Conservation (phyloP, 2,888 invertebrate genomes). For the Deilephila porcellus region DNA sequence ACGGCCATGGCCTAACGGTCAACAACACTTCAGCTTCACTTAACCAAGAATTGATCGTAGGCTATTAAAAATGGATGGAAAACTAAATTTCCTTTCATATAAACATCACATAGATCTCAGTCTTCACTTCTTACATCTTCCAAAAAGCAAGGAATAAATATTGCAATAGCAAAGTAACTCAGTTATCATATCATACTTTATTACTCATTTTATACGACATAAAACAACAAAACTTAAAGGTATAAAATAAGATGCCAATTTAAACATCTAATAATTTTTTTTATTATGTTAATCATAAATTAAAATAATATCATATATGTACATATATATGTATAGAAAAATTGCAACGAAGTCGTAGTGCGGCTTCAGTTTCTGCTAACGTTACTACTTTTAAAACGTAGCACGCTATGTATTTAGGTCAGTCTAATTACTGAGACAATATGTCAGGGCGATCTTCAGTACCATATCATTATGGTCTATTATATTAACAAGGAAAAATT, state of each 20-base stretch:
- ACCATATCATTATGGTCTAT: neutral
- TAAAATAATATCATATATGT: neutral
- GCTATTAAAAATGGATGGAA: too few species aligned
- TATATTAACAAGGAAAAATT: neutral
- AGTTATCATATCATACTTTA: too few species aligned
- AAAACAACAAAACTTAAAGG: neutral
- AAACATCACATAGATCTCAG: too few species aligned
- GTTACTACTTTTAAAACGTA: neutral
- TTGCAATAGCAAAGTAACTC: too few species aligned
- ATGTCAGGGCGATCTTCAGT: neutral
- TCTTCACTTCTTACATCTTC: too few species aligned
- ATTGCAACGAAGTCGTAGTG: neutral
- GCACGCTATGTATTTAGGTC: conserved; percentile 2
- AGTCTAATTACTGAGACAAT: conserved; percentile 10
- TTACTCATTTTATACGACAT: too few species aligned
- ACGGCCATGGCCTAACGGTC: too few species aligned
- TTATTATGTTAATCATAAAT: neutral
- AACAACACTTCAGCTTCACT: too few species aligned
- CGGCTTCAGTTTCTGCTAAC: neutral
- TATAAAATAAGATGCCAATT: neutral
- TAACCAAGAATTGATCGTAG: too few species aligned
- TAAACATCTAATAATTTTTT: neutral
- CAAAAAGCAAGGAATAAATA: too few species aligned
- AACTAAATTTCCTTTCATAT: too few species aligned
- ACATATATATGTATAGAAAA: neutral